Evolutionary conservation across 1,140 invertebrate species (phyloP), one percentile per base, ranked within the genome.

Genomic region (Rhagoletis pomonella): DNA sequence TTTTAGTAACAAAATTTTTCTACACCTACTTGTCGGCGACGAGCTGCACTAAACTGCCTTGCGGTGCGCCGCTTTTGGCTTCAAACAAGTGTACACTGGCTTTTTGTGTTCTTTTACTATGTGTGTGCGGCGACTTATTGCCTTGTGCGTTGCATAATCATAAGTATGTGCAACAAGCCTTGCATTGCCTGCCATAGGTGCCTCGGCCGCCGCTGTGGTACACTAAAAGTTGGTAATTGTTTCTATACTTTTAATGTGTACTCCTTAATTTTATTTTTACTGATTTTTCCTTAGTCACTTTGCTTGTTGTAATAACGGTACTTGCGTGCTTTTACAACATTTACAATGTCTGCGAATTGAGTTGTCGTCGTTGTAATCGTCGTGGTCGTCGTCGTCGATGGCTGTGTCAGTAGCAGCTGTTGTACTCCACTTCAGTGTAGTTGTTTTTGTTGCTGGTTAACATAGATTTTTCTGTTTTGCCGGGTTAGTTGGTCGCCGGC

Each of bases 391-490:
- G 60, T 14, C 9, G 60, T 14, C 12, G 60, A 14, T n/a, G 60
- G 4, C 17, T 62, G 4, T 9, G 17, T 17, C 60, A 29, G 17
- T 17, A 42, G 12, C 47, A 14, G 7, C 17, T 62, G 60, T 62
- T 62, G 60, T 62, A 29, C 29, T 29, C 29, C 29, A 29, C 29
- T 29, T 29, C 29, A 29, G 29, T 62, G 4, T 62, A 4, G 60
- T 62, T 62, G 12, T 14, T 62, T 47, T 50, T n/a, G 44, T 12
- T 55, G 69, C 69, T 55, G 69, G 29, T 77, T n/a, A 77, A 77
- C 69, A 50, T 77, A 77, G 73, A 77, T 77, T 77, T 55, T 77
- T 77, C 73, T 77, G 73, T 77, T 29, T 29, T 77, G 47, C 73
- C 55, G 39, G 73, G 73, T 81, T 81, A 81, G 73, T 81, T 50